phyloP scores from a whole-genome alignment of 1,140 invertebrate genomes.

The Platyura marginata region DNA sequence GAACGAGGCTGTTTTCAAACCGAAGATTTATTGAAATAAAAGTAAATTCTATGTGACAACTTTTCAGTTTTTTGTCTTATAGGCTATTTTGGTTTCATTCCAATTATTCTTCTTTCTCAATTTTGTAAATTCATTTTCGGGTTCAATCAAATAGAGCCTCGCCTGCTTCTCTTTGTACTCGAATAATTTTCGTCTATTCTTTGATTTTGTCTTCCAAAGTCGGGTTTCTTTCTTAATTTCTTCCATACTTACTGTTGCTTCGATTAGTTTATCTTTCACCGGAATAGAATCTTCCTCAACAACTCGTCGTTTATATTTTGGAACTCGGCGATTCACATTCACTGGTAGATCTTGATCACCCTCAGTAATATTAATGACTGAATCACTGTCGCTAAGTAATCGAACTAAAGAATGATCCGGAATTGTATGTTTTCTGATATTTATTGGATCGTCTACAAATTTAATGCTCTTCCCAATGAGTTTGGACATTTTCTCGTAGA shows the following conservation, averaged over 20 bases:
- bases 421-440: not conserved
- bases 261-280: not conserved
- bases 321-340: not conserved
- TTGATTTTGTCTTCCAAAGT: not conserved
- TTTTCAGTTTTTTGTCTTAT: no score
- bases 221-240: not conserved
- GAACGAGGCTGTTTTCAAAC: slow-evolving; percentile 27
- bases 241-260: not conserved
- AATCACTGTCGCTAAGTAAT: not conserved
- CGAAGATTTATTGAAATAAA: slow-evolving; percentile 22
- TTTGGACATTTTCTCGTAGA: not conserved
- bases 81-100: not conserved
- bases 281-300: not conserved
- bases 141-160: not conserved
- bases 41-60: not conserved
- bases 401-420: not conserved
- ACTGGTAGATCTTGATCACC: not conserved
- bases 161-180: not conserved
- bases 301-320: no score
- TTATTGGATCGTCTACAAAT: not conserved
- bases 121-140: slow-evolving; percentile 1
- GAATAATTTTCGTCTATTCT: not conserved
- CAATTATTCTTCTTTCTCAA: not conserved
- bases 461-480: not conserved
- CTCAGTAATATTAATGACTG: not conserved